Percentiles rank a stretch among this genome's conserved stretches.
Conservation (phyloP, 2,888 invertebrate genomes). For the Pemphredon lugubris region DNA sequence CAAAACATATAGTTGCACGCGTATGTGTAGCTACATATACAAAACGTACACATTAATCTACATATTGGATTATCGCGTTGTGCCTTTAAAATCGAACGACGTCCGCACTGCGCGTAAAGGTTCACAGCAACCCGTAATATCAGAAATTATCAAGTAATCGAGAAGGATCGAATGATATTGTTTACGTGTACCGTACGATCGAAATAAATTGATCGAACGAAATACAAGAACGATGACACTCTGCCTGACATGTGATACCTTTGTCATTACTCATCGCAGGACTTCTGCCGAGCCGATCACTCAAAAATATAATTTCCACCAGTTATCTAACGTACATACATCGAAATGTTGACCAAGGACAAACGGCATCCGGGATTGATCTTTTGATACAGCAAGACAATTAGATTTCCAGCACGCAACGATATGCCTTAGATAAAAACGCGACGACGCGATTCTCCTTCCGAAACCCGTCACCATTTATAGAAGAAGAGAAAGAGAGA, state of each 20-base stretch:
- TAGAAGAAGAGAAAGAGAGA: too few species aligned
- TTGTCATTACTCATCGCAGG: background rate
- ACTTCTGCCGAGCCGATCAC: background rate
- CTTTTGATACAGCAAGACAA: too few species aligned
- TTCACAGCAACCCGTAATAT: too few species aligned
- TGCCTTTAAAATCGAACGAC: too few species aligned
- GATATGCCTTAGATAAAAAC: background rate
- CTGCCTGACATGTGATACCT: background rate
- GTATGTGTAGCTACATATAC: too few species aligned
- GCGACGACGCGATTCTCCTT: background rate
- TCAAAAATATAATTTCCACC: background rate
- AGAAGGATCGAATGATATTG: background rate
- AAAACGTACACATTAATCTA: too few species aligned
- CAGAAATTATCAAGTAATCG: too few species aligned
- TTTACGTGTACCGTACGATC: background rate
- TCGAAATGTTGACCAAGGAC: slow-evolving; percentile 1
- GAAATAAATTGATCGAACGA: background rate
- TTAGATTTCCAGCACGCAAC: background rate
- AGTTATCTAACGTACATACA: background rate
- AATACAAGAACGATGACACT: background rate
- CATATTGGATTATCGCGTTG: too few species aligned
- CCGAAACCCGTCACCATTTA: too few species aligned
- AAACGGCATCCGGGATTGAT: too few species aligned
- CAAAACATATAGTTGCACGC: too few species aligned
- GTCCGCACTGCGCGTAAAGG: too few species aligned